Percentiles rank a stretch among this genome's conserved stretches.
These are phyloP conservation scores for Drosophila phalerata DNA, from an alignment of 2,888 invertebrate species.

Conservation along the genomic window DNA sequence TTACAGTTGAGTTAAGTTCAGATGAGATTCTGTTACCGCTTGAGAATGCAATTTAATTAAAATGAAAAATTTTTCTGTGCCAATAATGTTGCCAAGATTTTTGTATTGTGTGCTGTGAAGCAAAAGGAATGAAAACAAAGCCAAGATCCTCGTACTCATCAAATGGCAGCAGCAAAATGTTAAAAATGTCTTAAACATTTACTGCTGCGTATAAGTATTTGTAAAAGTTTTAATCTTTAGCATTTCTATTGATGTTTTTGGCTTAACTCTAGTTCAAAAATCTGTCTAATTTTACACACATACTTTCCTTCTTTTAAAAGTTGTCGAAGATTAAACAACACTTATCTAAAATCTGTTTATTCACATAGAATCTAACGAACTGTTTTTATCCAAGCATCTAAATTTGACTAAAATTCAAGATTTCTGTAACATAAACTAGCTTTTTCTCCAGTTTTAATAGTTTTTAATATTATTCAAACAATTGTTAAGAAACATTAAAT, in stretches of 20 bases:
- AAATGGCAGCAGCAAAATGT: slow-evolving; percentile 11
- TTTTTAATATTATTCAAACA: no score
- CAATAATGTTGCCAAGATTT: slow-evolving; percentile 49
- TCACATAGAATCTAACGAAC: neutral
- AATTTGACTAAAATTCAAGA: no score
- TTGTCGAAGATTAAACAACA: neutral
- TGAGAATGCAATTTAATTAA: slow-evolving; percentile 78
- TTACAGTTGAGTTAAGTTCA: slow-evolving; percentile 9
- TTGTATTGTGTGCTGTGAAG: slow-evolving; percentile 6
- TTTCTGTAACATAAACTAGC: no score
- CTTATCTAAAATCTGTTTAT: neutral
- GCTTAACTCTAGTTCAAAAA: neutral
- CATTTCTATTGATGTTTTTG: neutral
- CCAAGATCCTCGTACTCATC: slow-evolving; percentile 8
- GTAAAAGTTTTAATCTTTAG: slow-evolving; percentile 6
- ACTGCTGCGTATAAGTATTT: slow-evolving; percentile 18
- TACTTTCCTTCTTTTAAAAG: neutral
- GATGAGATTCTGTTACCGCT: slow-evolving; percentile 17
- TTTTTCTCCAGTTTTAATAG: no score
- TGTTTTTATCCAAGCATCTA: no score
- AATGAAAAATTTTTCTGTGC: slow-evolving; percentile 64
- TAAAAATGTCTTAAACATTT: slow-evolving; percentile 25
- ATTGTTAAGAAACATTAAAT: no score
- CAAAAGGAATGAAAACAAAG: neutral
- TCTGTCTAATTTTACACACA: no score